These are phyloP conservation scores for Anser brachyrhynchus DNA, from an alignment of 2,113 vertebrate species.

Conservation along the genomic window DNA sequence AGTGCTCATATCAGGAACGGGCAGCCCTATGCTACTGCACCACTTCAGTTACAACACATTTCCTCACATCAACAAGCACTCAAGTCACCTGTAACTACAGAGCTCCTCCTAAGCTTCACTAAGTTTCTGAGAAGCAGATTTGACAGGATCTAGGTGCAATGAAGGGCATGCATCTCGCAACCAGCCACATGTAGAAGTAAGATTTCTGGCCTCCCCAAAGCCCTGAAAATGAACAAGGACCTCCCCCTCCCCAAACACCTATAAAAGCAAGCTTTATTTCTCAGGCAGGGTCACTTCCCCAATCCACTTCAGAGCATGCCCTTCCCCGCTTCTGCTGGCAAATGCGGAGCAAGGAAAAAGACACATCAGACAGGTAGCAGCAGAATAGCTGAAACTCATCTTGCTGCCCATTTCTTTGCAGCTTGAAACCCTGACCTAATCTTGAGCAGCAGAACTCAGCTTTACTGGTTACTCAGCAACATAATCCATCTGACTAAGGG, in stretches of 20 bases:
- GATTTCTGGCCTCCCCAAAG: neutral
- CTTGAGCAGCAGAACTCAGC: neutral
- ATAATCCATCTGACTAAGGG: slow-evolving; percentile 16
- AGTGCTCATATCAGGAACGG: neutral
- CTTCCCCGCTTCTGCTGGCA: neutral
- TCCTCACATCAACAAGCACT: neutral
- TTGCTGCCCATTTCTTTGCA: neutral
- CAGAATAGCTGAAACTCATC: neutral
- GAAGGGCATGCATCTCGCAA: neutral
- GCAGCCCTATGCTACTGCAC: neutral
- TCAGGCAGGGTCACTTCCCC: neutral
- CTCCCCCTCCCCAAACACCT: neutral
- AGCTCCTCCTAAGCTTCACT: neutral
- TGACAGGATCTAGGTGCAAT: neutral
- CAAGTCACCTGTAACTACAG: neutral
- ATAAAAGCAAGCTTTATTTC: neutral
- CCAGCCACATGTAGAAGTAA: neutral
- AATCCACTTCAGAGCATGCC: rapidly evolving
- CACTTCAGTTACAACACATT: neutral
- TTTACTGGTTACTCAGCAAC: slow-evolving; percentile 49
- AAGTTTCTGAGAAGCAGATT: neutral
- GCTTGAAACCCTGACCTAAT: neutral
- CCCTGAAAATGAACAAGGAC: neutral
- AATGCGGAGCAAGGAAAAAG: neutral
- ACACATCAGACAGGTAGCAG: neutral